A percentile compares a stretch with the other conserved stretches of the same genome.
Evolutionary conservation across 2,113 vertebrate genomes (phyloP).

Genomic region (Heterotis niloticus): DNA sequence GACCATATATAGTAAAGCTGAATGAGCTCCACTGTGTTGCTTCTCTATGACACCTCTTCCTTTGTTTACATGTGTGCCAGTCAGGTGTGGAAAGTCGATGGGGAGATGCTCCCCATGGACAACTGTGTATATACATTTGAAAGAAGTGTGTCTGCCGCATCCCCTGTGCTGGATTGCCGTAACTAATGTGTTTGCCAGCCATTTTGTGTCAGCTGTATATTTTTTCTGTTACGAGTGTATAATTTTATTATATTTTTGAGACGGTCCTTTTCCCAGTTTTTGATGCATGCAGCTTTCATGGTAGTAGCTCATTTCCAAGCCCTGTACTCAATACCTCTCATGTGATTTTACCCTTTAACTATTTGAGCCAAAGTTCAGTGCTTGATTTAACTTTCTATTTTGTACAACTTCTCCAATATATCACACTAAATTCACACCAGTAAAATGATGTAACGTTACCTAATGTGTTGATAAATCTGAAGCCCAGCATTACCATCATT

Average conservation of each 20-base stretch:
- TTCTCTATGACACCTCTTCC: not conserved
- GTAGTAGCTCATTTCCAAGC: too few relatives aligned
- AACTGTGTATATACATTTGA: not conserved
- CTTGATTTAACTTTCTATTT: too few relatives aligned
- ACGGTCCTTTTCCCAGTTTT: too few relatives aligned
- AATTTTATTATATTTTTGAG: not conserved
- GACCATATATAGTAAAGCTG: slow-evolving; percentile 5
- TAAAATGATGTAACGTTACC: too few relatives aligned
- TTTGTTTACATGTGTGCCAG: not conserved
- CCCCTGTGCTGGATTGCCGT: not conserved
- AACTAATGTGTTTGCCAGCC: not conserved
- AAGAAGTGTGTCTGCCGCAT: not conserved
- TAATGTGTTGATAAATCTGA: too few relatives aligned
- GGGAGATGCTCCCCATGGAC: slow-evolving; percentile 1
- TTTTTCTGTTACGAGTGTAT: not conserved
- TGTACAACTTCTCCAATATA: too few relatives aligned
- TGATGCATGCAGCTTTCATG: too few relatives aligned
- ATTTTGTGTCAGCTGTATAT: not conserved
- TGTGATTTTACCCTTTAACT: too few relatives aligned
- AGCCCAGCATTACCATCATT: too few relatives aligned
- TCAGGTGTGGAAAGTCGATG: slow-evolving; percentile 7
- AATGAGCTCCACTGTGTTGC: not conserved
- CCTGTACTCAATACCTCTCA: too few relatives aligned
- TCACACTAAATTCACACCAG: too few relatives aligned
- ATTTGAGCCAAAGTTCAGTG: too few relatives aligned